Percentiles rank a stretch among this genome's conserved stretches.
Evolutionary conservation across 2,113 vertebrate species (phyloP).

Genomic region (Cariama cristata): DNA sequence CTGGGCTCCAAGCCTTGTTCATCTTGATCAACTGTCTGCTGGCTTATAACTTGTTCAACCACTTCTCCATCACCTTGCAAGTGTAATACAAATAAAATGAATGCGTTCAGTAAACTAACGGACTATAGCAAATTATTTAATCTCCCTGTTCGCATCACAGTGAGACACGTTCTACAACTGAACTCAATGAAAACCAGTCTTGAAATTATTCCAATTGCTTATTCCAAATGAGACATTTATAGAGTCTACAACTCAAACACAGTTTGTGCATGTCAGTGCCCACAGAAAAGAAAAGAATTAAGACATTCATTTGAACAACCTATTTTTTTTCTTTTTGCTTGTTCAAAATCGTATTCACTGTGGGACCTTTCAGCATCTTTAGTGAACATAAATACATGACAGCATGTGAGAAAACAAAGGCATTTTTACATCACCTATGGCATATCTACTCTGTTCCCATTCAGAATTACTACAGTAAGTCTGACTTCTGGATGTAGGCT

Average conservation of each 20-base stretch:
- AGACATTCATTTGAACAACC: background rate
- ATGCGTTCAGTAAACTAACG: background rate
- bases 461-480: background rate
- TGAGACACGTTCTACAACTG: background rate
- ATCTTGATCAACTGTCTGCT: constrained; percentile 87
- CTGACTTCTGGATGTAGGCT: background rate
- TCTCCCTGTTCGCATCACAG: background rate
- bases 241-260: background rate
- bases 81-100: background rate
- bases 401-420: background rate
- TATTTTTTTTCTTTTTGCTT: background rate
- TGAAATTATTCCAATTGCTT: background rate
- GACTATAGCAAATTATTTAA: background rate
- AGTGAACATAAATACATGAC: fast-evolving
- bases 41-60: constrained; percentile 96
- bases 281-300: background rate
- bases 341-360: background rate
- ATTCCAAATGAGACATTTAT: background rate
- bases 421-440: background rate
- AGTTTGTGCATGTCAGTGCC: background rate
- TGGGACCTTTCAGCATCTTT: background rate
- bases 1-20: constrained; percentile 79
- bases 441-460: background rate
- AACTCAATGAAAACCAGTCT: background rate
- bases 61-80: constrained; percentile 92